Evolutionary conservation across 1,140 invertebrate species (phyloP), one percentile per base, ranked within the genome.

Genomic region (Magallana gigas): DNA sequence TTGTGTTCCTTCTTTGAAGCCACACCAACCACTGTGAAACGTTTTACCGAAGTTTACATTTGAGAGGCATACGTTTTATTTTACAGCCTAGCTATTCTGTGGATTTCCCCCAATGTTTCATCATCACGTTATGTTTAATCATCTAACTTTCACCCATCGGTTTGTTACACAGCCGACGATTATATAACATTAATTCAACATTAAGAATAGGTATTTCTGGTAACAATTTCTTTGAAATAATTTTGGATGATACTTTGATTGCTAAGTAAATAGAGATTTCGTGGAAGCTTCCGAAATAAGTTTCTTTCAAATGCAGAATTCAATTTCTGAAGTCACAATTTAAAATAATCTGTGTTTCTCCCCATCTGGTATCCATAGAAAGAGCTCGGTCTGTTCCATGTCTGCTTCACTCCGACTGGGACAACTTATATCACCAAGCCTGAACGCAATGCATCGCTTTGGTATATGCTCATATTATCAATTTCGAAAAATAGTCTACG

Each of bases 151-250:
- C 18, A 76, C 68, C 36, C 29, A 18, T 76, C 23, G 68, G 29
- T 23, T 76, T 12, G 68, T 76, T 76, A 76, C 11, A 12, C 68
- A 76, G 68, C 23, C 68, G 68, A 29, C 23, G 68, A 76, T 76
- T 76, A 76, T 76, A 76, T 76, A 76, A 76, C 68, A 76, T 76
- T 64, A 64, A 64, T 16, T 64, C 18, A 64, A 64, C 60, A 64
- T 64, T 76, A 76, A 76, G 8, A 29, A 29, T 29, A 29, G 68
- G 18, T 76, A 29, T 76, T 76, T 29, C 11, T 18, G 9, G 68
- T 12, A 76, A 76, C 68, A 76, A 76, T 76, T 29, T 76, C 68
- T 76, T 76, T 76, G 68, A 76, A 76, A 76, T 76, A 76, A 76
- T 29, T 29, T 29, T 29, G 29, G 68, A 76, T 76, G 68, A 76